phyloP scores from a whole-genome alignment of 2,113 vertebrate species.

The Mormoops blainvillei region DNA sequence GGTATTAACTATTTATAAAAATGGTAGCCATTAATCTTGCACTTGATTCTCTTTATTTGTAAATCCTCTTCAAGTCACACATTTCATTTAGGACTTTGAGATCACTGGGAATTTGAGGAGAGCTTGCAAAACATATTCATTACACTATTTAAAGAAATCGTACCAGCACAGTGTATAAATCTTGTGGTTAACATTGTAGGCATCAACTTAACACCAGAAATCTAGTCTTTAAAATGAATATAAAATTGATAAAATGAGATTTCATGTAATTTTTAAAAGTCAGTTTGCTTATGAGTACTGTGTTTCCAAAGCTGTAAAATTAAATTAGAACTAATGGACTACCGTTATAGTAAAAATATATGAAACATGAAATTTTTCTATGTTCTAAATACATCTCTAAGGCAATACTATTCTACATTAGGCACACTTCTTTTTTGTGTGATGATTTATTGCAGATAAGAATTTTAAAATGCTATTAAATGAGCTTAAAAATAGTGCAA shows the following conservation, averaged over 20 bases:
- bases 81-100: not conserved
- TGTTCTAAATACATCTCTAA: not conserved
- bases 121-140: not conserved
- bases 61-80: not conserved
- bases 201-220: not conserved
- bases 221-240: not conserved
- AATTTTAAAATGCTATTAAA: not conserved
- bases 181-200: conserved; percentile 16
- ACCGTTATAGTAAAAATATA: not conserved
- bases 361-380: not conserved
- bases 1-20: not conserved
- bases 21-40: not conserved
- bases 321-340: not conserved
- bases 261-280: not conserved
- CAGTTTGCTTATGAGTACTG: not conserved
- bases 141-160: not conserved
- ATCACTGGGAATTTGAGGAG: not conserved
- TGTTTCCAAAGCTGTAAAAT: not conserved
- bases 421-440: not conserved
- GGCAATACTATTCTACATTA: not conserved
- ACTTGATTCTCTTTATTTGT: not conserved
- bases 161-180: not conserved
- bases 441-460: not conserved
- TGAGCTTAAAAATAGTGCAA: not conserved
- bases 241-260: conserved; percentile 6